A percentile compares a stretch with the other conserved stretches of the same genome.
Evolutionary conservation across 2,797 vertebrate genomes (phyloP).

Genomic region (Steatocranus sp.): DNA sequence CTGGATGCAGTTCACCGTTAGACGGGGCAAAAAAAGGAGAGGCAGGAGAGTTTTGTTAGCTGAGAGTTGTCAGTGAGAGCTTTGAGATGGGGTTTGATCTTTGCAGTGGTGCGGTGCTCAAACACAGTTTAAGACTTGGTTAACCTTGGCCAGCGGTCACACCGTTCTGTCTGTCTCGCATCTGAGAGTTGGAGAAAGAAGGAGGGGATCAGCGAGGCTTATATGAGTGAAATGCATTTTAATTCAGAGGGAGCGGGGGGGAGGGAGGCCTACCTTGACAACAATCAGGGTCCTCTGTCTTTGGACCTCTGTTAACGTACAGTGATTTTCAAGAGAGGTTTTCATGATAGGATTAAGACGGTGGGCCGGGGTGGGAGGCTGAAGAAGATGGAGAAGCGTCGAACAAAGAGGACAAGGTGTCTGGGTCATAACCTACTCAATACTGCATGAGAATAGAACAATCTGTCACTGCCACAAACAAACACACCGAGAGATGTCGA

Average conservation of each 20-base stretch:
- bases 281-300: constrained; percentile 35
- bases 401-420: constrained; percentile 49
- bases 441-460: constrained; percentile 44
- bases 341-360: constrained; percentile 44
- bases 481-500: constrained; percentile 18
- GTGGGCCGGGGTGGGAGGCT: constrained; percentile 1
- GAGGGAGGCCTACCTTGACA: neutral
- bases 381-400: constrained; percentile 28
- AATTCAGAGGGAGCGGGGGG: neutral
- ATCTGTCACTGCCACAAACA: constrained; percentile 55
- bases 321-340: constrained; percentile 30
- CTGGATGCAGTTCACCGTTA: neutral
- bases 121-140: constrained; percentile 68
- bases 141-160: constrained; percentile 71
- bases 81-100: constrained; percentile 60
- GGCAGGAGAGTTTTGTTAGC: constrained; percentile 43
- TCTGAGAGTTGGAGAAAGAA: constrained; percentile 46
- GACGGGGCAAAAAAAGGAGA: constrained; percentile 30
- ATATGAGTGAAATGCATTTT: constrained; percentile 60
- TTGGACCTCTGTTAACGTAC: constrained; percentile 25
- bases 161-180: constrained; percentile 51
- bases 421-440: constrained; percentile 58
- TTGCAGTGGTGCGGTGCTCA: constrained; percentile 57
- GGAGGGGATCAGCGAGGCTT: constrained; percentile 61
- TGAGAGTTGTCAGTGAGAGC: constrained; percentile 42